A percentile compares a stretch with the other conserved stretches of the same genome.
These are phyloP conservation scores for Pipistrellus pipistrellus DNA, from an alignment of 2,797 vertebrate species.

Conservation along the genomic window DNA sequence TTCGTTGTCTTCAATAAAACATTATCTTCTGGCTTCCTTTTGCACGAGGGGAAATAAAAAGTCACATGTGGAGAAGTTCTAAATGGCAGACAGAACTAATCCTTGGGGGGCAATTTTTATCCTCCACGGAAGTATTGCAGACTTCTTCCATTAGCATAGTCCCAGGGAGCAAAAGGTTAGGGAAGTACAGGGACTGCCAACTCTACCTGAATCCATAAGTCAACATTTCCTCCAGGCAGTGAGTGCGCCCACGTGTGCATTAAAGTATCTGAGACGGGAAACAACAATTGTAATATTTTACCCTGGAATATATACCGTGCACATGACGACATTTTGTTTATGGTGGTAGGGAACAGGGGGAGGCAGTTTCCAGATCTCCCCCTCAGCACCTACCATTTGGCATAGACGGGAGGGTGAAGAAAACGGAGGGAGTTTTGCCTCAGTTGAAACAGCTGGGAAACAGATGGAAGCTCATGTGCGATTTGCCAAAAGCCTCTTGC, in stretches of 20 bases:
- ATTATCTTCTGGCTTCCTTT: constrained; percentile 76
- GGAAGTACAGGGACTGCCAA: constrained; percentile 69
- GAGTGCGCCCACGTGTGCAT: constrained; percentile 16
- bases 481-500: constrained; percentile 87
- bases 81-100: constrained; percentile 80
- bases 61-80: constrained; percentile 78
- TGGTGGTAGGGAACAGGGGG: constrained; percentile 79
- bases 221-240: constrained; percentile 76
- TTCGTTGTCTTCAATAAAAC: constrained; percentile 76
- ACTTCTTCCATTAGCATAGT: constrained; percentile 83
- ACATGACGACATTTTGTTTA: constrained; percentile 85
- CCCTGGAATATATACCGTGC: constrained; percentile 81
- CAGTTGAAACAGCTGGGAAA: constrained; percentile 89
- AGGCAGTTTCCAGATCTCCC: constrained; percentile 75
- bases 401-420: constrained; percentile 84
- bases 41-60: constrained; percentile 78
- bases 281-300: constrained; percentile 81
- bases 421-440: constrained; percentile 83
- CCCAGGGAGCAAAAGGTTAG: constrained; percentile 84
- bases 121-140: constrained; percentile 80
- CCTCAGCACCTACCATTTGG: constrained; percentile 89
- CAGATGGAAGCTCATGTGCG: constrained; percentile 87
- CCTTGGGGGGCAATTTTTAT: constrained; percentile 81
- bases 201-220: constrained; percentile 82
- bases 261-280: constrained; percentile 63